phyloP scores from a whole-genome alignment of 2,113 vertebrate species.

The Rhinolophus sinicus region DNA sequence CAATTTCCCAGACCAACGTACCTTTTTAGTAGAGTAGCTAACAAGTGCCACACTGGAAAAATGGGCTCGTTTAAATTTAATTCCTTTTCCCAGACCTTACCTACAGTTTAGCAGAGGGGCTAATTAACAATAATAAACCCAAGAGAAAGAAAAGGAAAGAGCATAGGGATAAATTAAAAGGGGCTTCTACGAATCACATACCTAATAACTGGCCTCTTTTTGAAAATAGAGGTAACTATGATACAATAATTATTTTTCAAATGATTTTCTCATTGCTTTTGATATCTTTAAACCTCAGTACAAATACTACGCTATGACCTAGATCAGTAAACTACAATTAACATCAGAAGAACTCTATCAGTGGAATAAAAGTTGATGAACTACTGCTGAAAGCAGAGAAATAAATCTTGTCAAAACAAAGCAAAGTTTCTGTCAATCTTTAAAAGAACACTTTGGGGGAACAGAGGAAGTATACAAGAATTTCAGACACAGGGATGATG shows the following conservation, averaged over 20 bases:
- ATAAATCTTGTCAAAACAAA: constrained; percentile 79
- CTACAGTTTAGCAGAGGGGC: not conserved
- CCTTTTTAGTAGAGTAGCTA: constrained; percentile 12
- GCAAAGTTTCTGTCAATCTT: constrained; percentile 70
- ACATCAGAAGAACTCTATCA: constrained; percentile 76
- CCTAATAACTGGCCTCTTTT: constrained; percentile 36
- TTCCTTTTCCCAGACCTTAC: not conserved
- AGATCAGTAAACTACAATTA: constrained; percentile 79
- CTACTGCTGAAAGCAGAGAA: constrained; percentile 62
- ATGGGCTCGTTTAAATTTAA: not conserved
- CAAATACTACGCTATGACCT: constrained; percentile 69
- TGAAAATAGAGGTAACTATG: constrained; percentile 38
- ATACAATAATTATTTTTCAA: constrained; percentile 57
- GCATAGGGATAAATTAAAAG: not conserved
- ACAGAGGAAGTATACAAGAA: constrained; percentile 54
- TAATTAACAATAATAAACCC: constrained; percentile 44
- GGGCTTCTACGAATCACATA: not conserved
- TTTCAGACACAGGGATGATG: constrained; percentile 70
- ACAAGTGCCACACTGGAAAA: constrained; percentile 17
- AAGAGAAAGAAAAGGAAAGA: constrained; percentile 10
- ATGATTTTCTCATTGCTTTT: constrained; percentile 66
- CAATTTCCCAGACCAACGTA: not conserved
- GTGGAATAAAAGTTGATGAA: constrained; percentile 74
- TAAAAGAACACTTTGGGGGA: constrained; percentile 53
- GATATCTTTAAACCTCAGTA: constrained; percentile 70